Evolutionary conservation across 2,797 vertebrate species (phyloP).

Genomic region (Darevskia nairensis): DNA sequence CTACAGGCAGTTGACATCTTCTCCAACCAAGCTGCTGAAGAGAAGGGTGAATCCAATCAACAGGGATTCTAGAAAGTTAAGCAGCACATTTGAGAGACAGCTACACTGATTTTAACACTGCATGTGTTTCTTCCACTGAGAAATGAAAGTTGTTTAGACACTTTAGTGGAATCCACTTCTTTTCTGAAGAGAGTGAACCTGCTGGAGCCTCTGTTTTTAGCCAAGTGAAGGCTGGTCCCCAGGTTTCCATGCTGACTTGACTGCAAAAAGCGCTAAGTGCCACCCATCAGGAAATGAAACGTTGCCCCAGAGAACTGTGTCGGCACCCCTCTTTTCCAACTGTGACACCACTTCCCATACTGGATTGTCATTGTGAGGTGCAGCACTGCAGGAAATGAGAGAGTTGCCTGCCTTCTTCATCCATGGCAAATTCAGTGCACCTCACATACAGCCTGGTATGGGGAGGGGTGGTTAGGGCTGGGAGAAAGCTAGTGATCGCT

Average conservation of each 20-base stretch:
- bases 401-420: background rate
- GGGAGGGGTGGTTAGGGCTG: background rate
- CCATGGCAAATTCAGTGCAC: background rate
- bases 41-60: background rate
- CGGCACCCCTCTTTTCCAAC: background rate
- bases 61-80: background rate
- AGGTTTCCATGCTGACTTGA: background rate
- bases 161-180: background rate
- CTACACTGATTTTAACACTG: background rate
- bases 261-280: background rate
- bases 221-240: background rate
- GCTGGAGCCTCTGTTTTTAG: background rate
- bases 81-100: background rate
- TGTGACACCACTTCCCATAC: no score
- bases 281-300: background rate
- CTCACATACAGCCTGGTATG: background rate
- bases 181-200: background rate
- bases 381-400: background rate
- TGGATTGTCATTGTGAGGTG: background rate
- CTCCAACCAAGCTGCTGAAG: background rate
- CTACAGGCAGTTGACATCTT: background rate
- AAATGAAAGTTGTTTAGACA: background rate
- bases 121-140: background rate
- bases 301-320: background rate
- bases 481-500: background rate